Evolutionary conservation across 2,888 invertebrate genomes (phyloP).

Genomic region (Drosophila differens): DNA sequence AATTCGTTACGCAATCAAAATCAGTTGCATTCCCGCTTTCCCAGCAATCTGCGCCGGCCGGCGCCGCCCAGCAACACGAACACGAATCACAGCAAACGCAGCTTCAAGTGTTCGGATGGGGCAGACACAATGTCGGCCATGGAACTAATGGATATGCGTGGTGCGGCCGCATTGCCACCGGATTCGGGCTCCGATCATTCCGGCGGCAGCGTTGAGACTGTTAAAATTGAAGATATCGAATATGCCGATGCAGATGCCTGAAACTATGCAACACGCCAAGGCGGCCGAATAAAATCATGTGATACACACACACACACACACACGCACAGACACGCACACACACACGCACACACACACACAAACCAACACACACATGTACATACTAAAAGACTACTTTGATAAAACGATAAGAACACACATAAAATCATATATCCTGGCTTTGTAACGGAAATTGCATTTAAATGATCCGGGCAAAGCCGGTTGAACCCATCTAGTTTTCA

Average conservation of each 20-base stretch:
- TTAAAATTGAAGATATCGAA: slow-evolving; percentile 85
- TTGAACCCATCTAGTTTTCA: neutral
- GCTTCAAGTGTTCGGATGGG: slow-evolving; percentile 59
- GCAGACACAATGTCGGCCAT: slow-evolving; percentile 67
- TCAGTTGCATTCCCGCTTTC: slow-evolving; percentile 59
- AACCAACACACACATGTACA: neutral
- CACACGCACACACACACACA: neutral
- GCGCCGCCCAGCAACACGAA: slow-evolving; percentile 6
- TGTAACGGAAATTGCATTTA: neutral
- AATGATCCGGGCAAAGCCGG: slow-evolving; percentile 5
- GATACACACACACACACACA: slow-evolving; percentile 3
- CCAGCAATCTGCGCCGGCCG: slow-evolving; percentile 25
- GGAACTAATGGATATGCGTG: slow-evolving; percentile 76
- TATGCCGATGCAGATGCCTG: slow-evolving; percentile 85
- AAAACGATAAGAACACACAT: neutral
- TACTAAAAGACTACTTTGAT: neutral
- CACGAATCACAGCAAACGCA: slow-evolving; percentile 32
- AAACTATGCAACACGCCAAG: slow-evolving; percentile 41
- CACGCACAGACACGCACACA: neutral
- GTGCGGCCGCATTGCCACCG: slow-evolving; percentile 51
- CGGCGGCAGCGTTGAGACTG: slow-evolving; percentile 85
- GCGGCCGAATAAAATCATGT: neutral
- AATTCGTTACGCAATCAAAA: slow-evolving; percentile 59
- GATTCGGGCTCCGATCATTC: slow-evolving; percentile 85
- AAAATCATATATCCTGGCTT: neutral